Evolutionary conservation across 2,797 vertebrate species (phyloP).

Genomic region (Masticophis lateralis): DNA sequence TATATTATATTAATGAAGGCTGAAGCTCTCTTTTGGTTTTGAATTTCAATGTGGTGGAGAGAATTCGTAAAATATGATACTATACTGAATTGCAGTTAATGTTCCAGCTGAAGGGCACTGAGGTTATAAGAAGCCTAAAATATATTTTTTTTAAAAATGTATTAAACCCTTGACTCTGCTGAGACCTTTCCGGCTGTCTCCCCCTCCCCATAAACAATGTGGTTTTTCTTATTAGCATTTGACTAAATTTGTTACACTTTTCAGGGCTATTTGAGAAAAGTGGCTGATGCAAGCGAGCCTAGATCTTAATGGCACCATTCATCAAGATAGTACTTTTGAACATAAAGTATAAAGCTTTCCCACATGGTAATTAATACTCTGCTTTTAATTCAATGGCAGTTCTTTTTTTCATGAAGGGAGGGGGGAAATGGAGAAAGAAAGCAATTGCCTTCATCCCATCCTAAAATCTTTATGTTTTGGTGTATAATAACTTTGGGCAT

Average conservation of each 20-base stretch:
- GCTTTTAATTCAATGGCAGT: constrained; percentile 68
- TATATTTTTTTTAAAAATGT: constrained; percentile 49
- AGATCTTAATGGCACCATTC: constrained; percentile 73
- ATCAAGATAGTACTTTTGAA: constrained; percentile 71
- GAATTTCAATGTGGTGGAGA: constrained; percentile 13
- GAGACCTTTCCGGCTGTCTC: neutral
- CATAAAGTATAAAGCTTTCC: constrained; percentile 72
- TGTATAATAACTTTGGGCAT: neutral
- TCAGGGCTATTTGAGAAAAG: constrained; percentile 63
- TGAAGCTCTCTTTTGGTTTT: constrained; percentile 16
- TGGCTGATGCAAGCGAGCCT: constrained; percentile 62
- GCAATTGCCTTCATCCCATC: constrained; percentile 60
- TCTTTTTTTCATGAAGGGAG: constrained; percentile 57
- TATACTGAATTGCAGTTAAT: constrained; percentile 11
- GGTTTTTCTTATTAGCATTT: constrained; percentile 68
- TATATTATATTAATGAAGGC: constrained; percentile 39
- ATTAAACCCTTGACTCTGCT: constrained; percentile 48
- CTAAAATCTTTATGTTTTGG: constrained; percentile 10
- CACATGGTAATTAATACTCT: constrained; percentile 65
- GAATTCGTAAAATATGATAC: constrained; percentile 38
- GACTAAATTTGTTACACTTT: constrained; percentile 70
- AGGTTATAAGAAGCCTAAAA: constrained; percentile 51
- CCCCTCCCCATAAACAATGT: constrained; percentile 28
- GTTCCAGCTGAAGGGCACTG: constrained; percentile 47
- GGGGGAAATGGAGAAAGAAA: constrained; percentile 53